Conservation (phyloP, 2,797 vertebrate species). For the Falco peregrinus region DNA sequence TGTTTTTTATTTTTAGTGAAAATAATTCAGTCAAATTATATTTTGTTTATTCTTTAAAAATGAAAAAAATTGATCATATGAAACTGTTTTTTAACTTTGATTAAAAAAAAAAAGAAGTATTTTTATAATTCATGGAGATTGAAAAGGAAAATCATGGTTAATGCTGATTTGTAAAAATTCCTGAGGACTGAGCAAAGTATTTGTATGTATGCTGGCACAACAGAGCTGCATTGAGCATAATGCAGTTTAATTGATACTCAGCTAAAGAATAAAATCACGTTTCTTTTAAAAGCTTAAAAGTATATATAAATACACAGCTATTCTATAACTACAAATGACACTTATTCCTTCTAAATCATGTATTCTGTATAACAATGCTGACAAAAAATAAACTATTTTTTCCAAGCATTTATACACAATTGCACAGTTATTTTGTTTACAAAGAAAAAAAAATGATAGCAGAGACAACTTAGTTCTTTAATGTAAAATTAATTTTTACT, state of each 20-base stretch:
- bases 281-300: background rate
- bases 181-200: background rate
- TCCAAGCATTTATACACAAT: background rate
- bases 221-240: background rate
- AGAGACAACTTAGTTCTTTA: background rate
- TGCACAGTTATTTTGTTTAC: background rate
- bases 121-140: background rate
- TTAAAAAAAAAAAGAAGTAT: background rate
- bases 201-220: background rate
- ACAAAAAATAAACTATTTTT: background rate
- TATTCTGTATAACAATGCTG: background rate
- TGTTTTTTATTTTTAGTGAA: background rate
- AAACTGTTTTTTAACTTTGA: background rate
- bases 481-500: background rate
- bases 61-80: background rate
- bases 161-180: background rate
- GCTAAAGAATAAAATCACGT: background rate
- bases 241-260: background rate
- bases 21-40: background rate
- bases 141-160: background rate
- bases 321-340: background rate
- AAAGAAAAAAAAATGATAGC: rapidly evolving
- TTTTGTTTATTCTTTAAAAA: background rate
- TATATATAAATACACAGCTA: background rate
- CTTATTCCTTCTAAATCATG: background rate